Evolutionary conservation across 2,113 vertebrate species (phyloP), one percentile per base, ranked within the genome.

Genomic region (Indicator maculatus): DNA sequence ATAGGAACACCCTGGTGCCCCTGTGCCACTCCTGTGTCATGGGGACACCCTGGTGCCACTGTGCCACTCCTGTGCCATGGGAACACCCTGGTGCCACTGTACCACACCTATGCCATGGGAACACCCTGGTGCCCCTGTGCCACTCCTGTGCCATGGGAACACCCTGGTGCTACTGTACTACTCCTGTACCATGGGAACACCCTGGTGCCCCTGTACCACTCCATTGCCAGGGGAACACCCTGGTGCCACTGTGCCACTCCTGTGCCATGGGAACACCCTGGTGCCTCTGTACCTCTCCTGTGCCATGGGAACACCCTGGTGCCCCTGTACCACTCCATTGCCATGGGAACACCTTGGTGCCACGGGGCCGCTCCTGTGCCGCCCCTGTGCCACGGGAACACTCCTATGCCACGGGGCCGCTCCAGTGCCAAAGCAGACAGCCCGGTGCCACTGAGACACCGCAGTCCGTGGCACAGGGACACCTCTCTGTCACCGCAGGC

Each of bases 401-500:
- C 24, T 16, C 6, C 14, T 9, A 24, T 26, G 36, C 24, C 36
- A 17, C 11, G 16, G 21, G 21, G 13, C 8, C 13, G 5, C 26
- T 14, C 33, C 7, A 6, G 33, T 53, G 33, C 33, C 26, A 11
- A 6, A 6, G 2, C 3, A 23, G 23, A 38, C 31, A 21, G 20
- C 6, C 59, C n/a, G 58, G 31, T 60, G 58, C 19, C 58, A 60
- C 28, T 4, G 31, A 16, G 55, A 31, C 31, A 33, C 11, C 31
- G 12, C 47, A 47, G 45, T 20, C 47, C 8, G 47, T 50, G 47
- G 20, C 47, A 47, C 26, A 1, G 21, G 23, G 53, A 5, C 78
- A 16, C 59, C 33, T 11, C 6, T 3, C 45, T 72, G 17, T 70
- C 23, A 0, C 89, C 21, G 3, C 78, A 99, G 99, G 99, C 16